Evolutionary conservation across 2,888 invertebrate genomes (phyloP).

Genomic region (Eristalinus aeneus): DNA sequence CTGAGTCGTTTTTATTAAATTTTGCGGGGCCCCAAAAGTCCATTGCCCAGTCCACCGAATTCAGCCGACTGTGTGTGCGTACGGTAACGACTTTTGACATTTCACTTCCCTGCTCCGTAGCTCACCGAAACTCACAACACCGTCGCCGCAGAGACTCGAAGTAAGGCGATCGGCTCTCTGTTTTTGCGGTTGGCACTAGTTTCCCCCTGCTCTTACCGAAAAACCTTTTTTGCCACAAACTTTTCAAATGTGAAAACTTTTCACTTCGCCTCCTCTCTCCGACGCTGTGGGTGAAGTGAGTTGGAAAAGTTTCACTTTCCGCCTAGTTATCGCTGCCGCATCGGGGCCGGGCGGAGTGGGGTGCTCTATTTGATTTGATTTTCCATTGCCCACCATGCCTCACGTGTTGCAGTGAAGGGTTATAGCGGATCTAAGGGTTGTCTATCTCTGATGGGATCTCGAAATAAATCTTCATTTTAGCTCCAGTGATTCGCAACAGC

Average conservation of each 20-base stretch:
- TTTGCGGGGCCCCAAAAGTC: constrained; percentile 21
- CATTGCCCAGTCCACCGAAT: not conserved
- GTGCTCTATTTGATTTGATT: constrained; percentile 38
- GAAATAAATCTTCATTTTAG: not conserved
- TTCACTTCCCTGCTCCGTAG: not conserved
- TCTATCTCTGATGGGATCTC: not conserved
- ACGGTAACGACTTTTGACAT: constrained; percentile 51
- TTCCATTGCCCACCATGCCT: constrained; percentile 21
- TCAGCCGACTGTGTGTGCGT: not conserved
- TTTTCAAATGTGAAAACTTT: constrained; percentile 67
- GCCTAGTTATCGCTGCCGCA: constrained; percentile 35
- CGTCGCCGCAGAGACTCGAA: constrained; percentile 7
- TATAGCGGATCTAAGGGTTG: constrained; percentile 8
- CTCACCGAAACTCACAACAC: not conserved
- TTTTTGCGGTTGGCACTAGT: constrained; percentile 46
- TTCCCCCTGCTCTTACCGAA: not conserved
- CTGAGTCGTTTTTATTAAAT: constrained; percentile 59
- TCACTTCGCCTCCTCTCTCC: constrained; percentile 37
- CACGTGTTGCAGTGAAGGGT: not conserved
- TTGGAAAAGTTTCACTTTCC: constrained; percentile 50
- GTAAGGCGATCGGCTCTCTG: constrained; percentile 27
- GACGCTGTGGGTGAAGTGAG: constrained; percentile 35
- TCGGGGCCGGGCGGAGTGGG: not conserved
- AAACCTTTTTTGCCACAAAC: constrained; percentile 59
- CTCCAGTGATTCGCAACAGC: constrained; percentile 3